Conservation (phyloP, 1,140 invertebrate genomes). For the Periplaneta americana region DNA sequence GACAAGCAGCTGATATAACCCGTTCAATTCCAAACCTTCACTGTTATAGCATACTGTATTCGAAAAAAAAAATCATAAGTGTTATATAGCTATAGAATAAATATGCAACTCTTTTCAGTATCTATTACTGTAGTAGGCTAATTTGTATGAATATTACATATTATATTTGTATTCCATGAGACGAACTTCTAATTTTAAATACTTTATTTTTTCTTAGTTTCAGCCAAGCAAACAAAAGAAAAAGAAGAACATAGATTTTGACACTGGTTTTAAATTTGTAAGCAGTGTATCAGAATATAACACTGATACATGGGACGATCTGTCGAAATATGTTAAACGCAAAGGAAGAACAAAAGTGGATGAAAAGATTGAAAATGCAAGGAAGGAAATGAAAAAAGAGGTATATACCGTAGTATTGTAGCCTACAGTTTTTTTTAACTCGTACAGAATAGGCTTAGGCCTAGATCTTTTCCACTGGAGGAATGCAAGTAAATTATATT, state of each 20-base stretch:
- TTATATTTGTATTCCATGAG: neutral
- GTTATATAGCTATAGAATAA: too few species aligned
- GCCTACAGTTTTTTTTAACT: neutral
- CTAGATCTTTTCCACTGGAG: neutral
- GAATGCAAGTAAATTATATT: neutral
- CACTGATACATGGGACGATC: constrained; percentile 77
- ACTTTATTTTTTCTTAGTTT: constrained; percentile 46
- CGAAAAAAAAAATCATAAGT: too few species aligned
- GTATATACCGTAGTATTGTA: neutral
- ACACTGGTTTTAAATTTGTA: constrained; percentile 69
- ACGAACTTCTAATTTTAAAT: neutral
- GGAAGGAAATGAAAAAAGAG: constrained; percentile 35
- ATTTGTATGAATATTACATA: too few species aligned
- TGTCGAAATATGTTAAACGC: constrained; percentile 74
- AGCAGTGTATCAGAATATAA: constrained; percentile 68
- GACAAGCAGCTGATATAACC: too few species aligned
- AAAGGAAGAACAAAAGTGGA: constrained; percentile 76
- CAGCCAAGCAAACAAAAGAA: constrained; percentile 71
- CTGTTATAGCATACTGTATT: too few species aligned
- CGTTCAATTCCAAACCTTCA: too few species aligned
- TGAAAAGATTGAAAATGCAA: constrained; percentile 72
- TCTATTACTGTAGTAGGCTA: too few species aligned
- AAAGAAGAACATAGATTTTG: constrained; percentile 64
- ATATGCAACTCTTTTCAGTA: too few species aligned
- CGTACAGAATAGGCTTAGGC: neutral